Percentiles rank a stretch among this genome's conserved stretches.
Evolutionary conservation across 2,888 invertebrate genomes (phyloP).

Genomic region (Sthenelais limicola): DNA sequence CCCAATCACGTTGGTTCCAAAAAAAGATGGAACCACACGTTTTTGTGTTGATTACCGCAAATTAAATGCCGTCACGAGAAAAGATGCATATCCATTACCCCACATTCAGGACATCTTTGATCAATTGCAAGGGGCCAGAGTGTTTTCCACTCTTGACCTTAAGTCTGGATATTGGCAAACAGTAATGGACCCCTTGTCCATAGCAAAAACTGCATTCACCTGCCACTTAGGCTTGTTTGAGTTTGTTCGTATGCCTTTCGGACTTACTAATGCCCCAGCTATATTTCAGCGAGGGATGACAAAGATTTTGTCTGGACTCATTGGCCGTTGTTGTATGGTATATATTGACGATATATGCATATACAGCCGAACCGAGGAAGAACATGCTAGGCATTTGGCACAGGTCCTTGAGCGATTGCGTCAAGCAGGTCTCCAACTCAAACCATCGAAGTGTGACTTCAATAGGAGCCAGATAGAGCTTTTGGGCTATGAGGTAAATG

Average conservation of each 20-base stretch:
- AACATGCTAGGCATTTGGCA: conserved; percentile 40
- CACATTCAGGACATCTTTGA: conserved; percentile 48
- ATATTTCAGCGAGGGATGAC: conserved; percentile 44
- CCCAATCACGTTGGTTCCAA: not conserved
- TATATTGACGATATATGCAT: conserved; percentile 48
- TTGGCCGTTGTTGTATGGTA: conserved; percentile 22
- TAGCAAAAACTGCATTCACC: conserved; percentile 44
- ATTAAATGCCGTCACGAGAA: conserved; percentile 38
- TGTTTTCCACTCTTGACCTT: conserved; percentile 45
- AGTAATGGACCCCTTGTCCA: conserved; percentile 10
- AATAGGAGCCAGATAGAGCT: conserved; percentile 37
- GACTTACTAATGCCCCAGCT: conserved; percentile 45
- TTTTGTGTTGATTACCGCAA: conserved; percentile 48
- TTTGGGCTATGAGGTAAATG: conserved; percentile 41
- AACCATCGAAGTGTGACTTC: conserved; percentile 48
- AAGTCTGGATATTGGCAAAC: conserved; percentile 46
- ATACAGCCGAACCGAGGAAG: conserved; percentile 7
- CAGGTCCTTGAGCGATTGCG: conserved; percentile 42
- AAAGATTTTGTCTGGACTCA: not conserved
- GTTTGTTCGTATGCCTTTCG: conserved; percentile 46
- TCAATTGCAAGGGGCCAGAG: conserved; percentile 33
- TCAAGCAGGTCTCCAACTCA: conserved; percentile 40
- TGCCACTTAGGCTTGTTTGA: conserved; percentile 43
- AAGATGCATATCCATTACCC: conserved; percentile 44
- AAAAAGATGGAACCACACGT: not conserved